A percentile compares a stretch with the other conserved stretches of the same genome.
Conservation (phyloP, 2,113 vertebrate genomes). For the Pygathrix nemaeus region DNA sequence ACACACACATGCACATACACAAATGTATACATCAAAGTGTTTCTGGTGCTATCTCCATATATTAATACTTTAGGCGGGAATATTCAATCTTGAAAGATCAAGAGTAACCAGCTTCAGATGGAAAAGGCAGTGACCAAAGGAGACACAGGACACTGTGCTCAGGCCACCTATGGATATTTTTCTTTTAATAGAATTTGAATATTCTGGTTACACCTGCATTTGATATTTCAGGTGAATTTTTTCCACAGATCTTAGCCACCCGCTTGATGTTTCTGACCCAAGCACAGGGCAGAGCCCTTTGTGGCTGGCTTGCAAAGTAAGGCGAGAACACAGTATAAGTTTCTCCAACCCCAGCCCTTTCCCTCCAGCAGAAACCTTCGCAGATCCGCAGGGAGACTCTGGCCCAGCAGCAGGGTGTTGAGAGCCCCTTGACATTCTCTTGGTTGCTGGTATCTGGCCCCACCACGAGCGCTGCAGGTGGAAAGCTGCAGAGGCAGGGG, state of each 20-base stretch:
- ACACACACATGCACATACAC: not conserved
- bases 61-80: not conserved
- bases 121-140: no score
- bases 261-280: not conserved
- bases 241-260: not conserved
- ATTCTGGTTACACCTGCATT: not conserved
- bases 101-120: no score
- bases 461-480: not conserved
- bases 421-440: not conserved
- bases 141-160: no score
- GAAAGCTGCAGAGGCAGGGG: not conserved
- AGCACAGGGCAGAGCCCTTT: not conserved
- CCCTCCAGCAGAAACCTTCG: not conserved
- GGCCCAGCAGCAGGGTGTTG: not conserved
- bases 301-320: not conserved
- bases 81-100: no score
- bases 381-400: not conserved
- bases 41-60: not conserved
- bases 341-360: not conserved
- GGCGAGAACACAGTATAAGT: not conserved
- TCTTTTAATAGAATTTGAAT: not conserved
- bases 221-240: not conserved
- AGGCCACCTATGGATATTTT: not conserved
- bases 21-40: not conserved
- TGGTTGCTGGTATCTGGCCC: not conserved